Evolutionary conservation across 2,888 invertebrate species (phyloP).

Genomic region (Nemotelus pantherinus): DNA sequence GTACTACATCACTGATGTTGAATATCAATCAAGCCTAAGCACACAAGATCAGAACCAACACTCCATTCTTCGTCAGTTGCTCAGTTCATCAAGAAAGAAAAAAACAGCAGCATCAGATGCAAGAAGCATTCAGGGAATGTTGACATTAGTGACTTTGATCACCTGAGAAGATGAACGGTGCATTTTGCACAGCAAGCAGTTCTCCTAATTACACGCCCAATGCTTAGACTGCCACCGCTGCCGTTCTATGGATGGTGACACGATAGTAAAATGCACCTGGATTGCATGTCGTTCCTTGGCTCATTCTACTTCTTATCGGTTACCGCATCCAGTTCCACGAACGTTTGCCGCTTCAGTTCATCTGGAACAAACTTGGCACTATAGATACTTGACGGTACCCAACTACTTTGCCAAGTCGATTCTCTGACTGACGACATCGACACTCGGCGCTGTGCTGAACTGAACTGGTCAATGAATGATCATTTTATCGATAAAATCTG

Average conservation of each 20-base stretch:
- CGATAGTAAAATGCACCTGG: conserved; percentile 40
- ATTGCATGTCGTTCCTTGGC: not conserved
- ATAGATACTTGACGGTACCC: not conserved
- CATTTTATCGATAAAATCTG: conserved; percentile 27
- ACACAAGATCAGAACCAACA: too few relatives aligned
- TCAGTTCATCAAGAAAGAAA: not conserved
- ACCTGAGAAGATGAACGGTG: conserved; percentile 40
- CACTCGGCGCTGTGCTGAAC: not conserved
- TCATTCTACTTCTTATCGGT: not conserved
- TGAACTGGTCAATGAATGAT: conserved; percentile 37
- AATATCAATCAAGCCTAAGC: too few relatives aligned
- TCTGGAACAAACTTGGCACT: too few relatives aligned
- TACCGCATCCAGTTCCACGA: not conserved
- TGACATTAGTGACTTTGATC: conserved; percentile 38
- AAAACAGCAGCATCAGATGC: not conserved
- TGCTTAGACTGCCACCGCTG: not conserved
- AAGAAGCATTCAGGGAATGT: conserved; percentile 19
- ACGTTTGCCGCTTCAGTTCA: not conserved
- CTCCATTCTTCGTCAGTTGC: too few relatives aligned
- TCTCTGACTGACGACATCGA: conserved; percentile 19
- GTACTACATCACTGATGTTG: too few relatives aligned
- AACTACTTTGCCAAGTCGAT: not conserved
- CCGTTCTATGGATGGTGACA: conserved; percentile 33
- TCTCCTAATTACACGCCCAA: conserved; percentile 38
- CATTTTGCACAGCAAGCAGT: conserved; percentile 41